Percentiles rank a stretch among this genome's conserved stretches.
Conservation (phyloP, 1,140 invertebrate genomes). For the Drosophila pachea region DNA sequence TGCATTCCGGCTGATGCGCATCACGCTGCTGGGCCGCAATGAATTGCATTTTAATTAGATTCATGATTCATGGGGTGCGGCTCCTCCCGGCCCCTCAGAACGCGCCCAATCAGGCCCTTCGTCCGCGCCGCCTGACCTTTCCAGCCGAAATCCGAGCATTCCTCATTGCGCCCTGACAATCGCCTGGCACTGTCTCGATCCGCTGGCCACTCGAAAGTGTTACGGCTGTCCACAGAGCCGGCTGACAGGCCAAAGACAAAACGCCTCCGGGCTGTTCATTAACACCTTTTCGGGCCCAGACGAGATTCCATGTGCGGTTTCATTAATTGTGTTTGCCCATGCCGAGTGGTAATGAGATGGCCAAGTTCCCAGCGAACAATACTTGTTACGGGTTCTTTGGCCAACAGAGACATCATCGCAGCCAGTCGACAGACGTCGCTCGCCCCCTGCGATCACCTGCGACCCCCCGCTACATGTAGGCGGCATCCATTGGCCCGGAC, state of each 20-base stretch:
- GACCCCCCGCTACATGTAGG: slow-evolving; percentile 37
- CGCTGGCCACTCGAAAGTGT: slow-evolving; percentile 56
- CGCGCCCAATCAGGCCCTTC: slow-evolving; percentile 32
- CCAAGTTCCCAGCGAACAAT: slow-evolving; percentile 24
- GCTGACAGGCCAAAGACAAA: slow-evolving; percentile 57
- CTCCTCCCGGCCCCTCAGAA: slow-evolving; percentile 43
- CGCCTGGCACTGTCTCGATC: slow-evolving; percentile 44
- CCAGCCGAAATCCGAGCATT: slow-evolving; percentile 36
- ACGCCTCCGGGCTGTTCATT: slow-evolving; percentile 70
- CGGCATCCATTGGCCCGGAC: slow-evolving; percentile 54
- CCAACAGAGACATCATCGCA: slow-evolving; percentile 40
- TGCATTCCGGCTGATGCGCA: slow-evolving; percentile 69
- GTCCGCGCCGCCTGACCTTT: slow-evolving; percentile 58
- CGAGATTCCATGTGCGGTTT: slow-evolving; percentile 69
- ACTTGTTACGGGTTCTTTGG: slow-evolving; percentile 64
- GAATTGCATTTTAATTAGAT: slow-evolving; percentile 77
- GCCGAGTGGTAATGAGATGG: slow-evolving; percentile 61
- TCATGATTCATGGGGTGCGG: slow-evolving; percentile 64
- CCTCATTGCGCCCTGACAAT: slow-evolving; percentile 52
- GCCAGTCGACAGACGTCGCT: too few relatives aligned
- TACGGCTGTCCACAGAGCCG: slow-evolving; percentile 71
- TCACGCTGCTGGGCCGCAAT: slow-evolving; percentile 53
- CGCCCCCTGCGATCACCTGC: background rate
- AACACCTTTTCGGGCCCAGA: slow-evolving; percentile 64
- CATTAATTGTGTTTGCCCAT: slow-evolving; percentile 72